Base-by-base conservation (phyloP, 30 jellyfish, hydroid and myxozoan species). In the Aurelia aurita region DNA sequence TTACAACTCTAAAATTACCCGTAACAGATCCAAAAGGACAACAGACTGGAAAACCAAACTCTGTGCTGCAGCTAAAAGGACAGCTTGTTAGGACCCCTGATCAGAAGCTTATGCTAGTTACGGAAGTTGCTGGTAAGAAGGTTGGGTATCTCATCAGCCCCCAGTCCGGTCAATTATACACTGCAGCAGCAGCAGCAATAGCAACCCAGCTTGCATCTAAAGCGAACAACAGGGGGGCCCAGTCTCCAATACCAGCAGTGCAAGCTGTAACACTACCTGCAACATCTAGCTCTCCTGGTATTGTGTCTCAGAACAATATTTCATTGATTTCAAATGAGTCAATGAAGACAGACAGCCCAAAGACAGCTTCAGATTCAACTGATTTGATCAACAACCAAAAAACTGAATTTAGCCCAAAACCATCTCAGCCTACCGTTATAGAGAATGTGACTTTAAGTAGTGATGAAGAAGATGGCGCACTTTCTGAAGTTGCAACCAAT, bases 91-190 rank as follows among this genome's bases (percentile, higher is more conserved):
- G 89, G 70, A 95, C 97, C 25, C 97, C 96, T 35, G 96, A 95
- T 72, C 97, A 95, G 77, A 88, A 90, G 65, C 83, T 95, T 62
- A 79, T 95, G 98, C 93, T 95, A 31, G 99, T 95, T 22, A 95
- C 99, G 6, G 99, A 95, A 60, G 91, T 95, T 28, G 91, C 91
- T 46, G 99, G 99, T 18, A 95, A 95, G 85, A 86, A 88, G 73
- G 97, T 90, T 53, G 97, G 98, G 16, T 95, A 95, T 79, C 45
- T 95, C 55, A 89, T 95, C 13, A 73, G 86, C 58, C 97, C 92
- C 1, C 95, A 82, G 86, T 60, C 94, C 9, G 87, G 94, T 14
- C 94, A 84, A 55, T 31, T 84, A 20, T 82, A 59, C 27, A 26
- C 96, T 26, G 74, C 86, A 18, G 63, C 66, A 21, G 63, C 66